Percentiles rank a stretch among this genome's conserved stretches.
These are phyloP conservation scores for Volucella bombylans DNA, from an alignment of 2,888 invertebrate species.

Conservation along the genomic window DNA sequence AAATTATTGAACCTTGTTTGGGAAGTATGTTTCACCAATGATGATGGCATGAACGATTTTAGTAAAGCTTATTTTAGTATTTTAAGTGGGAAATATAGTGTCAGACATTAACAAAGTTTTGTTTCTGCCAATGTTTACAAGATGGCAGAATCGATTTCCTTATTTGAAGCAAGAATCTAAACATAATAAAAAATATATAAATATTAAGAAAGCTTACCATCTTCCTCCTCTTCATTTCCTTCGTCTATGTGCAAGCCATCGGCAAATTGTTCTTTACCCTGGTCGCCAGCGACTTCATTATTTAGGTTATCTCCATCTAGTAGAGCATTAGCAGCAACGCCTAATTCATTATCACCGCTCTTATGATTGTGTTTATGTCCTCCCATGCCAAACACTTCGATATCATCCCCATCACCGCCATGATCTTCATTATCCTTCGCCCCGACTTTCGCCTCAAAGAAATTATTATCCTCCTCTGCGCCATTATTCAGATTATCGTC, in stretches of 20 bases:
- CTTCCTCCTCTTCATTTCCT: conserved; percentile 82
- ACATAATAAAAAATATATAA: conserved; percentile 77
- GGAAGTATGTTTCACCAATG: no score
- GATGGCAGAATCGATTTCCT: not conserved
- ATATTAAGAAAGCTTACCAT: conserved; percentile 85
- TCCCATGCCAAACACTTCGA: conserved; percentile 75
- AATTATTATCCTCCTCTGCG: conserved; percentile 79
- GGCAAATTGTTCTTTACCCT: conserved; percentile 81
- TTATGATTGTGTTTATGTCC: conserved; percentile 71
- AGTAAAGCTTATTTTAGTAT: no score
- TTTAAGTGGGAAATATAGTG: no score
- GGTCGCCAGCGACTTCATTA: conserved; percentile 83
- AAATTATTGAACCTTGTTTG: no score
- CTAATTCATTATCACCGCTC: conserved; percentile 76
- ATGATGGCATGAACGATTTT: no score
- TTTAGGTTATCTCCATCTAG: conserved; percentile 82
- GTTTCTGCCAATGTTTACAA: no score
- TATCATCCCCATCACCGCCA: conserved; percentile 78
- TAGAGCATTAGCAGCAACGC: conserved; percentile 77
- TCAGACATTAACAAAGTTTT: no score
- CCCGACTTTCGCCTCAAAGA: conserved; percentile 77
- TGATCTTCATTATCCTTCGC: conserved; percentile 67
- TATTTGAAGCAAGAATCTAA: not conserved
- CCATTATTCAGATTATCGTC: conserved; percentile 79
- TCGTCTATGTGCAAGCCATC: conserved; percentile 82